Percentiles rank a stretch among this genome's conserved stretches.
These are phyloP conservation scores for Lycocerus yunnanus DNA, from an alignment of 2,888 invertebrate genomes.

Conservation along the genomic window DNA sequence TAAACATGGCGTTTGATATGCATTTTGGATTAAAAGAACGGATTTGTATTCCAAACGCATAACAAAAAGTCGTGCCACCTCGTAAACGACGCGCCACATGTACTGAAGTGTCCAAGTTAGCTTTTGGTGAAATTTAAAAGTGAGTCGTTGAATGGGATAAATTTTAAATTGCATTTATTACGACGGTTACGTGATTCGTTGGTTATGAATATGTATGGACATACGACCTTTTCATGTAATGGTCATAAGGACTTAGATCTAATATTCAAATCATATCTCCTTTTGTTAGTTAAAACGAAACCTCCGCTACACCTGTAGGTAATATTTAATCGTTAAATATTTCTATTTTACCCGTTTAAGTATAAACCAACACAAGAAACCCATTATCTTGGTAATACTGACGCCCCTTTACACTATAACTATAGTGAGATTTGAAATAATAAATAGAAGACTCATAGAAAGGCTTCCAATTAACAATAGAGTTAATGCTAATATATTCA, in stretches of 20 bases:
- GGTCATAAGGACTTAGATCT: conserved; percentile 25
- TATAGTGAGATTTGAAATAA: conserved; percentile 29
- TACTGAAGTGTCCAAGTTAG: conserved; percentile 31
- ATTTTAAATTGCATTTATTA: conserved; percentile 46
- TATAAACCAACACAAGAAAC: conserved; percentile 24
- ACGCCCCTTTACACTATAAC: conserved; percentile 26
- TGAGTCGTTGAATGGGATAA: conserved; percentile 37
- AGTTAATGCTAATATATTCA: conserved; percentile 46
- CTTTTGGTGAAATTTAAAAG: conserved; percentile 37
- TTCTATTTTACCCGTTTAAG: conserved; percentile 22
- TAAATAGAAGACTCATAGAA: conserved; percentile 36
- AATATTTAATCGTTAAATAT: conserved; percentile 37
- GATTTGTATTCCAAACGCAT: conserved; percentile 39
- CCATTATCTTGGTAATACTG: conserved; percentile 32
- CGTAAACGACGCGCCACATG: conserved; percentile 37
- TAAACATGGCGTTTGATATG: conserved; percentile 36
- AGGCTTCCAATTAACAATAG: conserved; percentile 40
- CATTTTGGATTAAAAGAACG: conserved; percentile 37
- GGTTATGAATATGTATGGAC: conserved; percentile 42
- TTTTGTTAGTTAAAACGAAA: conserved; percentile 19
- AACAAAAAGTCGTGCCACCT: conserved; percentile 36
- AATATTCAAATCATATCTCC: conserved; percentile 40
- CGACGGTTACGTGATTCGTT: conserved; percentile 42
- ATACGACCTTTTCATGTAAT: conserved; percentile 40
- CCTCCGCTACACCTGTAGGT: conserved; percentile 42